Evolutionary conservation across 92 coral and sea anemone species (phyloP).

Genomic region (Palythoa heliodiscus): DNA sequence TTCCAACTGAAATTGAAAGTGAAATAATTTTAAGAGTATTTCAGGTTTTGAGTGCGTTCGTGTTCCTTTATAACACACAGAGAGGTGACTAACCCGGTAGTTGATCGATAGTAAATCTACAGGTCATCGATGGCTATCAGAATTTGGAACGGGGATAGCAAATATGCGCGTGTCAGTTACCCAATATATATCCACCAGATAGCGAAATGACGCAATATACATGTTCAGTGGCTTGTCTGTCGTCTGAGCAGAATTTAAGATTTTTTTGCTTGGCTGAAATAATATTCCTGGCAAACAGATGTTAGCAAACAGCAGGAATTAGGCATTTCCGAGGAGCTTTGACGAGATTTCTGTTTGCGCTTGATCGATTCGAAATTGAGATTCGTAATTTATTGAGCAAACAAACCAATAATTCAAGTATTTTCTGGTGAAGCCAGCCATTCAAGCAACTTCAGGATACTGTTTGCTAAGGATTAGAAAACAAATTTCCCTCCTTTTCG

Average conservation of each 20-base stretch:
- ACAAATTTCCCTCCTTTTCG: background rate
- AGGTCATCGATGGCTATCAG: conserved; percentile 42
- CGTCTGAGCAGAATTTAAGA: background rate
- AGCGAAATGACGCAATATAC: background rate
- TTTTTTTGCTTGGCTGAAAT: conserved; percentile 21
- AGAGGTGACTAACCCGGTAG: background rate
- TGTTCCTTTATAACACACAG: background rate
- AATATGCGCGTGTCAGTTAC: background rate
- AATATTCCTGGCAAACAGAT: conserved; percentile 46
- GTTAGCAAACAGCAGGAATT: conserved; percentile 15
- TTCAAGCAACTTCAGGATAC: background rate
- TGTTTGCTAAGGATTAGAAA: conserved; percentile 26
- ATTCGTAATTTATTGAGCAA: conserved; percentile 31
- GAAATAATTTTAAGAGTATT: background rate
- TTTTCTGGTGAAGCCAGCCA: background rate
- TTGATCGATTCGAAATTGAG: conserved; percentile 41
- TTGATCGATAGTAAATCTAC: background rate
- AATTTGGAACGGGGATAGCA: background rate
- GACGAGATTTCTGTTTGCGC: conserved; percentile 6
- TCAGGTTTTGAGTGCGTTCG: background rate
- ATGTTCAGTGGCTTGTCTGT: background rate
- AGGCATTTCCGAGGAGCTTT: conserved; percentile 27
- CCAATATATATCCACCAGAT: background rate
- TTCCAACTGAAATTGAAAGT: background rate
- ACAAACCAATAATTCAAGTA: background rate